Conservation (phyloP, 2,888 invertebrate genomes). For the Terebella lapidaria region DNA sequence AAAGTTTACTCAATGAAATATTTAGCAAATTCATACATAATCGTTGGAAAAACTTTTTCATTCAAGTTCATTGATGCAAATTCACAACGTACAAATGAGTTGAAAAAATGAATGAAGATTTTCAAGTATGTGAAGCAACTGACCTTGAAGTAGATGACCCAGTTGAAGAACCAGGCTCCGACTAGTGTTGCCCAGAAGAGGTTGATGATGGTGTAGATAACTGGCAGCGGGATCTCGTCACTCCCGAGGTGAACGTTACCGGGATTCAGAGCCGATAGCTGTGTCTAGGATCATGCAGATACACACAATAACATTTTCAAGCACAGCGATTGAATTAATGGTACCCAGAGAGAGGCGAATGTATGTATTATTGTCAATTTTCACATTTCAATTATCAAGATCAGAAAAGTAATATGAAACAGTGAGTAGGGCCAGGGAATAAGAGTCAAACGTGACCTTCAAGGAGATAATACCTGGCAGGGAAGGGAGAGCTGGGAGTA, state of each 20-base stretch:
- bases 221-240: constrained; percentile 21
- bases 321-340: too few species aligned
- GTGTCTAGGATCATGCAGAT: constrained; percentile 8
- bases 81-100: too few species aligned
- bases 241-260: constrained; percentile 16
- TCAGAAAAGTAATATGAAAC: background rate
- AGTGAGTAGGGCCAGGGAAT: too few species aligned
- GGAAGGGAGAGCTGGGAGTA: too few species aligned
- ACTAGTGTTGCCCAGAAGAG: constrained; percentile 18
- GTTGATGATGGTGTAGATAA: constrained; percentile 21
- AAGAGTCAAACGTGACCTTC: too few species aligned
- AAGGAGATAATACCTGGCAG: too few species aligned
- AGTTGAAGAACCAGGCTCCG: constrained; percentile 23
- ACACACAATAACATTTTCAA: background rate
- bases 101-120: too few species aligned
- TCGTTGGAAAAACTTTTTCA: too few species aligned
- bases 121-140: too few species aligned
- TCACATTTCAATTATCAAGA: background rate
- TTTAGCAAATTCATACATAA: too few species aligned
- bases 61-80: too few species aligned
- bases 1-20: too few species aligned
- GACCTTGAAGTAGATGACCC: constrained; percentile 22
- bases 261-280: constrained; percentile 16
- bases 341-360: background rate
- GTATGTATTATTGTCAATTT: background rate